These are phyloP conservation scores for Papilio machaon DNA, from an alignment of 1,140 invertebrate species.

Conservation along the genomic window DNA sequence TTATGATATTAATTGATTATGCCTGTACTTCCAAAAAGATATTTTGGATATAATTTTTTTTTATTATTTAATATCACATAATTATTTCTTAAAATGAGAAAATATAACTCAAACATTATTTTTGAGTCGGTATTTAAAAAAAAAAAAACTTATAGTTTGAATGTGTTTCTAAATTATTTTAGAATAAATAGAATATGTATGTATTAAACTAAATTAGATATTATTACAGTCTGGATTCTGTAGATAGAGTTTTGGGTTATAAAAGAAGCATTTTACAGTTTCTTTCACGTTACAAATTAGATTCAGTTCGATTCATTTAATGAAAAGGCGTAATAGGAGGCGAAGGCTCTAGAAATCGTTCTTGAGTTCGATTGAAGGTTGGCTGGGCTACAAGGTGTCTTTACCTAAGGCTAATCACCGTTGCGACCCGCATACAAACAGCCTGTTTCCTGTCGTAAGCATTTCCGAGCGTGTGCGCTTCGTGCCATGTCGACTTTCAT, in stretches of 20 bases:
- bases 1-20: not conserved
- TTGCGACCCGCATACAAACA: slow-evolving; percentile 75
- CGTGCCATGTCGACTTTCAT: slow-evolving; percentile 57
- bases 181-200: too few relatives aligned
- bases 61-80: not conserved
- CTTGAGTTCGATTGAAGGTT: slow-evolving; percentile 43
- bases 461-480: slow-evolving; percentile 51
- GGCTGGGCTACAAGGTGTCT: slow-evolving; percentile 36
- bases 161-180: not conserved
- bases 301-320: slow-evolving; percentile 35
- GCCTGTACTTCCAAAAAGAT: not conserved
- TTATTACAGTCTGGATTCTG: not conserved
- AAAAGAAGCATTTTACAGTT: slow-evolving; percentile 16
- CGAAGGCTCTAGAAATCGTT: slow-evolving; percentile 40
- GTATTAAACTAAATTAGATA: not conserved
- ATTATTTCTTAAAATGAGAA: not conserved
- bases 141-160: not conserved
- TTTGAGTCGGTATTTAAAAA: not conserved
- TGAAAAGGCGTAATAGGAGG: slow-evolving; percentile 27
- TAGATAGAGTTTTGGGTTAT: not conserved
- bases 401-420: slow-evolving; percentile 63
- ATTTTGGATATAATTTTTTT: not conserved
- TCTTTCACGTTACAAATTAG: slow-evolving; percentile 19
- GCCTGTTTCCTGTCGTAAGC: slow-evolving; percentile 64
- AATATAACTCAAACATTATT: not conserved